Evolutionary conservation across 2,113 vertebrate species (phyloP).

Genomic region (Mirza zaza): DNA sequence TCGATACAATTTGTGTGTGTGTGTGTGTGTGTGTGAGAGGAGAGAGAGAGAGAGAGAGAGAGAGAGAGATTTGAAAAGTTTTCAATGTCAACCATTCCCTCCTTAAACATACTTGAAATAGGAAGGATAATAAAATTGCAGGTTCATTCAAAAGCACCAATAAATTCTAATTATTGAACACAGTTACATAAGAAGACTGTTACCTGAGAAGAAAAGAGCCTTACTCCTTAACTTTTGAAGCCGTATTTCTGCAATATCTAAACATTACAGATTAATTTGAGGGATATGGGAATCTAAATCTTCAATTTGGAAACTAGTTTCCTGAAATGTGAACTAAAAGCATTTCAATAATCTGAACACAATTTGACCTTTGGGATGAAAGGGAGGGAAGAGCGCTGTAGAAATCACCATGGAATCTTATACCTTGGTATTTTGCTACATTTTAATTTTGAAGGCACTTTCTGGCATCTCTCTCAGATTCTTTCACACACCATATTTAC

Average conservation of each 20-base stretch:
- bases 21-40: neutral
- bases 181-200: neutral
- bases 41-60: too few species aligned
- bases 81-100: neutral
- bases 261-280: neutral
- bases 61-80: neutral
- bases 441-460: slow-evolving; percentile 30
- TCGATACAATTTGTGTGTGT: neutral
- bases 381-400: fast-evolving
- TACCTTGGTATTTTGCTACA: neutral
- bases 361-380: neutral
- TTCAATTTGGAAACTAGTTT: neutral
- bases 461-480: neutral
- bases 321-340: neutral
- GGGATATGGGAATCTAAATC: neutral
- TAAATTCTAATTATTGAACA: neutral
- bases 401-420: neutral
- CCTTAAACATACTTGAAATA: neutral
- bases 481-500: slow-evolving; percentile 36
- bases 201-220: neutral
- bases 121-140: neutral
- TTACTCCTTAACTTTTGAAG: neutral
- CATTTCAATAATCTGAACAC: neutral
- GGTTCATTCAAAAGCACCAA: neutral
- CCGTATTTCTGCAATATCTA: neutral